Evolutionary conservation across 2,888 invertebrate genomes (phyloP), one percentile per base, ranked within the genome.

Genomic region (Drosophila affinis): DNA sequence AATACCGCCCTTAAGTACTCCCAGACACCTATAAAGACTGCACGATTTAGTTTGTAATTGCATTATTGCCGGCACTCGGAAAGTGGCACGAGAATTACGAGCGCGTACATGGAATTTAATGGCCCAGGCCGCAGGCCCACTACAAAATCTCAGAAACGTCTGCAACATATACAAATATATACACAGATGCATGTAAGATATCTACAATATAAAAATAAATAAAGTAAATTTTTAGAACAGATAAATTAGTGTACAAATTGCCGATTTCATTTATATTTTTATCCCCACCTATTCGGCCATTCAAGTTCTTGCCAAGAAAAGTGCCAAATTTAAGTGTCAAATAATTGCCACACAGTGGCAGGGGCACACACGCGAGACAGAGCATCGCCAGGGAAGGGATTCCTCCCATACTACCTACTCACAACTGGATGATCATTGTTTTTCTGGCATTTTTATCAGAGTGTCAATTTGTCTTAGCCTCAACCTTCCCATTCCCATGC

Each of bases 401-500:
- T 10, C 24, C 18, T 24, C 39, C 17, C 18, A 1, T 18, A 18
- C 18, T 18, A 18, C 18, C 57, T 54, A 39, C 39, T 6, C 7
- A 14, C 39, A n/a, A n/a, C 14, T n/a, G 39, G n/a, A n/a, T 39
- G 39, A 14, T 55, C 48, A 65, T 67, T 63, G 61, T 62, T 71
- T 73, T 65, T 62, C 53, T 53, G 46, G 49, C 59, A 39, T 73
- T 71, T 79, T 86, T 83, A 83, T 81, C 87, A 77, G 63, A 68
- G 46, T 76, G 81, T 81, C 79, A 84, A 87, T 83, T 81, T 81
- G 63, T 75, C 70, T 52, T 39, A 7, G n/a, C 57, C 52, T n/a
- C 62, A 48, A 48, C 18, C 62, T 57, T n/a, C 29, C 27, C 27
- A n/a, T 7, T 7, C 2, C 7, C 27, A 46, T 10, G 9, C 44